Evolutionary conservation across 2,113 vertebrate genomes (phyloP).

Genomic region (Apteryx owenii): DNA sequence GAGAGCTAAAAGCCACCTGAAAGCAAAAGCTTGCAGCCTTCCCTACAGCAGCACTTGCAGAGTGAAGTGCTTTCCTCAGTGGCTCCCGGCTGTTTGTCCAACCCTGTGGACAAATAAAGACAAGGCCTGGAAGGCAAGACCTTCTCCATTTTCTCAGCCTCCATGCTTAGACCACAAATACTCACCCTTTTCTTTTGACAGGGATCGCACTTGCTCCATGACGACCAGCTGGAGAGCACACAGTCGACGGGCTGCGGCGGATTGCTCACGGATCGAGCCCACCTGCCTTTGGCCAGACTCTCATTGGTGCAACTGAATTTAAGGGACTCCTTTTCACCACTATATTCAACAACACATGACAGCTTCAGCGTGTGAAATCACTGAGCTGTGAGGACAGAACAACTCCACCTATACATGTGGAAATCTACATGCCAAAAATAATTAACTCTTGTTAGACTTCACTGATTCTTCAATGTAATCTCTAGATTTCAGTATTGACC

Average conservation of each 20-base stretch:
- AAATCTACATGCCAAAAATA: background rate
- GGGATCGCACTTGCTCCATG: constrained; percentile 88
- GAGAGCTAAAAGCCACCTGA: background rate
- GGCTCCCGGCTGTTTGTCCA: fast-evolving
- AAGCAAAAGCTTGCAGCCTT: background rate
- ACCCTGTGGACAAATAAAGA: background rate
- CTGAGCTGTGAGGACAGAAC: background rate
- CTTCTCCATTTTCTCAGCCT: background rate
- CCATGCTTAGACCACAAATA: background rate
- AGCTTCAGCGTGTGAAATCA: background rate
- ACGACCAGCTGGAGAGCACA: constrained; percentile 84
- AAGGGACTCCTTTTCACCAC: background rate
- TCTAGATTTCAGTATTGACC: background rate
- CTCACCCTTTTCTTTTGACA: constrained; percentile 91
- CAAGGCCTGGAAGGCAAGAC: background rate
- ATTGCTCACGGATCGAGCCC: background rate
- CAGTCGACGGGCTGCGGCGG: constrained; percentile 81
- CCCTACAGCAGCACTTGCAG: background rate
- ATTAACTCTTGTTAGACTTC: background rate
- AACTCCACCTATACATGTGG: background rate
- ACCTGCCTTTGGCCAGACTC: constrained; percentile 28
- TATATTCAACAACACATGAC: background rate
- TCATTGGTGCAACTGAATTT: background rate
- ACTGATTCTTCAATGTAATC: fast-evolving
- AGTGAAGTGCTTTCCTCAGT: fast-evolving